Conservation (phyloP, 2,113 vertebrate species). For the Spheniscus mendiculus region DNA sequence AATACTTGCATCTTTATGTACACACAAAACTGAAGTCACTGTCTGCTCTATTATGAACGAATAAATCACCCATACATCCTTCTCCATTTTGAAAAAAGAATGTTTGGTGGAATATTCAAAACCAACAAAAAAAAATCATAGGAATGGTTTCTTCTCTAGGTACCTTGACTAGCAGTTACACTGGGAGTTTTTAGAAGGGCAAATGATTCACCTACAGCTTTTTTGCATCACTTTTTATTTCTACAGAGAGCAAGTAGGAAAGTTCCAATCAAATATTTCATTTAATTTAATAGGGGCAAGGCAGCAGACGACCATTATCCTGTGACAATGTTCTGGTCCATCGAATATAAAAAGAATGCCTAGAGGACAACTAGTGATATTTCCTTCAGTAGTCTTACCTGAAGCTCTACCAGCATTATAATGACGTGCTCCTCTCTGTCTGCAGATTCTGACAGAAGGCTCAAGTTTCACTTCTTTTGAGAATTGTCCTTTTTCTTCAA, state of each 20-base stretch:
- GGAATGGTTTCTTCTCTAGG: neutral
- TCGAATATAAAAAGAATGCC: neutral
- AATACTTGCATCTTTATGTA: neutral
- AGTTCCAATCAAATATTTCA: conserved; percentile 33
- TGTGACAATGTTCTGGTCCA: conserved; percentile 6
- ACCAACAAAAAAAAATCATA: no score
- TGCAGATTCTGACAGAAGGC: neutral
- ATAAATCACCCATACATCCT: neutral
- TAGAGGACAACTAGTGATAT: neutral
- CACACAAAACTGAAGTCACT: neutral
- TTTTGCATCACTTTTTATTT: conserved; percentile 3
- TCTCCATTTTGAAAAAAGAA: neutral
- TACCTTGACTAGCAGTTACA: neutral
- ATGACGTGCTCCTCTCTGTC: neutral
- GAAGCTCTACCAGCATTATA: neutral
- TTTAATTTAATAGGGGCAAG: neutral
- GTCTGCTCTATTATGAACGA: neutral
- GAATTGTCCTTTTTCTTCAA: neutral
- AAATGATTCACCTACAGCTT: neutral
- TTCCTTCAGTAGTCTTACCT: neutral
- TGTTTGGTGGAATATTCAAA: no score
- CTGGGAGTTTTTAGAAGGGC: neutral
- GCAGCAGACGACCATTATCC: neutral
- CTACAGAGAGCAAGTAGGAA: neutral
- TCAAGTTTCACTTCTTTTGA: neutral